phyloP scores from a whole-genome alignment of 2,113 vertebrate genomes.

The Zosterops hypoxanthus region DNA sequence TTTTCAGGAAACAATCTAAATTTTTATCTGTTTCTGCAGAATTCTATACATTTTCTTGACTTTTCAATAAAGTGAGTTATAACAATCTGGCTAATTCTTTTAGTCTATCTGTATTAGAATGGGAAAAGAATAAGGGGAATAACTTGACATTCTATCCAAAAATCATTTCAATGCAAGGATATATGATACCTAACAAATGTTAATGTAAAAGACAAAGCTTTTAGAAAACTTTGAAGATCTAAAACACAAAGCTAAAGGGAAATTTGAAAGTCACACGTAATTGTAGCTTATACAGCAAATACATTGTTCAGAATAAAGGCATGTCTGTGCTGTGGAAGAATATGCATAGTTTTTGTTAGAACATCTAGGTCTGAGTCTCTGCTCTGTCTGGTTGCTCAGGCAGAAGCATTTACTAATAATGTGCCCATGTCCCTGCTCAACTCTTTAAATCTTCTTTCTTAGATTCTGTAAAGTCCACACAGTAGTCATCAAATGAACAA shows the following conservation, averaged over 20 bases:
- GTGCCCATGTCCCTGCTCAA: fast-evolving
- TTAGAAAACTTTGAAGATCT: background rate
- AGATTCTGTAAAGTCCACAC: fast-evolving
- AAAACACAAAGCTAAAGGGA: background rate
- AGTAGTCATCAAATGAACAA: background rate
- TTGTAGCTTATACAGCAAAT: background rate
- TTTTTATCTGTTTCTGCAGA: background rate
- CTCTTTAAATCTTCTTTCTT: background rate
- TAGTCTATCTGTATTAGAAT: background rate
- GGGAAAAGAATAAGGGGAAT: background rate
- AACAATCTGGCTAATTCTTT: background rate
- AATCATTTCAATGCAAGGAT: background rate
- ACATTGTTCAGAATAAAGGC: background rate
- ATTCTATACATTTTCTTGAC: background rate
- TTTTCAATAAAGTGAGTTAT: background rate
- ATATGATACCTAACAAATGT: background rate
- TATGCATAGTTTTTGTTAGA: background rate
- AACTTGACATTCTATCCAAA: background rate
- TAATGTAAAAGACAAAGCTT: background rate
- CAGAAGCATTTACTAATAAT: background rate
- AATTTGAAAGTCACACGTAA: background rate
- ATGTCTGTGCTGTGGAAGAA: background rate
- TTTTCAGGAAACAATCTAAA: background rate
- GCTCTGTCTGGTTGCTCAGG: background rate
- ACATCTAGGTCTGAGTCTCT: background rate